These are phyloP conservation scores for Brachylomia viminalis DNA, from an alignment of 2,888 invertebrate species.

Conservation along the genomic window DNA sequence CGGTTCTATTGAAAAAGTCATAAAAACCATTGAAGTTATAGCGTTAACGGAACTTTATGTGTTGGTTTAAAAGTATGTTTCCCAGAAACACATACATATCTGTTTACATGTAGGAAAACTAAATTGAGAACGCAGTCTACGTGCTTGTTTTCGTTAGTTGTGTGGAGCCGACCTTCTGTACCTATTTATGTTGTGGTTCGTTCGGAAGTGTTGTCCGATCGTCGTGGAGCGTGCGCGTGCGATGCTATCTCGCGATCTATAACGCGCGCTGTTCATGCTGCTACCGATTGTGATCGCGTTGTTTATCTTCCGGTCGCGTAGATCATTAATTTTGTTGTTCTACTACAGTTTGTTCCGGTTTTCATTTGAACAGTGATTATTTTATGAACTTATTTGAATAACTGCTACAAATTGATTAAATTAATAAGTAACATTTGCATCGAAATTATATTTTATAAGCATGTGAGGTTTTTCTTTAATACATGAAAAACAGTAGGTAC, in stretches of 20 bases:
- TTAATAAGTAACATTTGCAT: too few relatives aligned
- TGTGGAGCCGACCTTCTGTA: constrained; percentile 5
- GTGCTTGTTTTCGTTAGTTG: neutral
- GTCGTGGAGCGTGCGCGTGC: constrained; percentile 48
- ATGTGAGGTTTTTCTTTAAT: too few relatives aligned
- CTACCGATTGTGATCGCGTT: constrained; percentile 42
- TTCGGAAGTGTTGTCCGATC: constrained; percentile 48
- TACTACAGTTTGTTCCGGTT: constrained; percentile 25
- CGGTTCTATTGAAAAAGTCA: neutral
- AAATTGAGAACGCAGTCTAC: neutral
- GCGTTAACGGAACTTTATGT: neutral
- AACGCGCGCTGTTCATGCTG: constrained; percentile 51
- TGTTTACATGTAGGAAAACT: neutral
- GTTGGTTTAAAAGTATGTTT: neutral
- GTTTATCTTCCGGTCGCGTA: constrained; percentile 44
- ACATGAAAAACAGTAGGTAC: too few relatives aligned
- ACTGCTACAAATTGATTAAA: too few relatives aligned
- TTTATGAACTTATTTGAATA: too few relatives aligned
- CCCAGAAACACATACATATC: too few relatives aligned
- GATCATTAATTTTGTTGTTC: constrained; percentile 38
- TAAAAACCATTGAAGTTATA: neutral
- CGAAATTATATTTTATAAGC: too few relatives aligned
- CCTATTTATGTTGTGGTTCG: neutral
- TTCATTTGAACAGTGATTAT: neutral
- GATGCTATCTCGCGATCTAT: constrained; percentile 61